Base-by-base conservation (phyloP, 2,888 invertebrate species). In the Eudasyphora cyanicolor region DNA sequence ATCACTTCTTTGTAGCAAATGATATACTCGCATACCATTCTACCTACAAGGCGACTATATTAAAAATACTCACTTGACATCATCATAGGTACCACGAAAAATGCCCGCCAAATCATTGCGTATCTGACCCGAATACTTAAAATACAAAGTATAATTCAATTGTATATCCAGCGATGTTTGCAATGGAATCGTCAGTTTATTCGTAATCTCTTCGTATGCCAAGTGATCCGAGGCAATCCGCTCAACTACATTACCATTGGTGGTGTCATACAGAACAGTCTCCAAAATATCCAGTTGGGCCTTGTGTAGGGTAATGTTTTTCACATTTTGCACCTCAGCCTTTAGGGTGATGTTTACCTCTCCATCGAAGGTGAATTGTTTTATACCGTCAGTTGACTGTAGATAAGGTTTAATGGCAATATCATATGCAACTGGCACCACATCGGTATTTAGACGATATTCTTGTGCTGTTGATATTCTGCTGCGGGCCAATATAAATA, bases 371-470 rank as follows among this genome's bases (percentile, higher is more conserved):
- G 86, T 88, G 32, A 88, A 86, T 6, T 84, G 85, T 29, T 87
- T 86, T 1, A 77, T 74, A 5, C 73, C 84, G 85, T 87, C 87
- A 21, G 82, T 74, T 1, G 77, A 45, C 7, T 88, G 70, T n/a
- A 94, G 91, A 81, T 93, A 91, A 0, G 94, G 93, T 0, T 90
- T 92, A 1, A 95, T 88, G 0, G 90, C 86, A 0, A 95, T 91
- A 73, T 92, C 91, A 85, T 95, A 95, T 5, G 89, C 89, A 0
- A 86, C 87, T 0, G 95, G 95, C 10, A 86, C 71, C 0, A 94
- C 92, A 0, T 92, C 91, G 0, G 88, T 91, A 0, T 82, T 82
- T 12, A 91, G 85, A 12, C 91, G 90, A 79, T 89, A 90, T 19
- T 42, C 17, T 29, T 14, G 60, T 14, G 29, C 60, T 17, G 27